Percentiles rank a stretch among this genome's conserved stretches.
Conservation (phyloP, 2,888 invertebrate species). For the Octodonta nipae region DNA sequence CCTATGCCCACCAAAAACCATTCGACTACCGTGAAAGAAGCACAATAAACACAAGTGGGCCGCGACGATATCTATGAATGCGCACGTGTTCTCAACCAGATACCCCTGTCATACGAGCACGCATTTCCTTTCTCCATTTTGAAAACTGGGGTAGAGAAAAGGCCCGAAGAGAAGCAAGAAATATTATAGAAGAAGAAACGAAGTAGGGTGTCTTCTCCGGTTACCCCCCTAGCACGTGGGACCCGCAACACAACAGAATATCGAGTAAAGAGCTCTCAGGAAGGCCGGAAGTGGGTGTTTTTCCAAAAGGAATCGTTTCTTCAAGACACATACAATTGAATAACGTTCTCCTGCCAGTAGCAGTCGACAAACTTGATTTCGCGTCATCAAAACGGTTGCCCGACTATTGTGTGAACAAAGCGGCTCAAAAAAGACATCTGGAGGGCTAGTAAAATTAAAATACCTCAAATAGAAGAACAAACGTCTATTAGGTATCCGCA, state of each 20-base stretch:
- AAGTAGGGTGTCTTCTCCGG: slow-evolving; percentile 14
- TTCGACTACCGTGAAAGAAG: no score
- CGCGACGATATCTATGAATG: slow-evolving; percentile 22
- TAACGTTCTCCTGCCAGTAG: slow-evolving; percentile 1
- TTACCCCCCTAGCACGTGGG: slow-evolving; percentile 8
- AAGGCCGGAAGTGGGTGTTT: slow-evolving; percentile 29
- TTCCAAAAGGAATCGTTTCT: slow-evolving; percentile 21
- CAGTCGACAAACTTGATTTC: slow-evolving; percentile 1
- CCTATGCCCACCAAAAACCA: no score
- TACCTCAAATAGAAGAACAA: no score
- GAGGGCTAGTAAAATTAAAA: no score
- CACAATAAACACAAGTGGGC: slow-evolving; percentile 18
- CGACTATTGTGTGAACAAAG: no score
- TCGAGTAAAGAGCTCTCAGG: background rate
- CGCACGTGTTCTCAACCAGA: slow-evolving; percentile 32
- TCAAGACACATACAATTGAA: no score
- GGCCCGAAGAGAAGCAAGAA: slow-evolving; percentile 5
- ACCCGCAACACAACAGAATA: background rate
- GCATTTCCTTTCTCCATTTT: slow-evolving; percentile 26
- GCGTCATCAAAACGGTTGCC: no score
- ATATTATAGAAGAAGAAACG: no score
- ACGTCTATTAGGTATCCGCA: no score
- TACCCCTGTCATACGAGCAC: slow-evolving; percentile 31
- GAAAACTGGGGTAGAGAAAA: slow-evolving; percentile 22
- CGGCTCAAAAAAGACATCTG: no score